A percentile compares a stretch with the other conserved stretches of the same genome.
phyloP scores from a whole-genome alignment of 2,113 vertebrate species.

The Ciconia stormi region DNA sequence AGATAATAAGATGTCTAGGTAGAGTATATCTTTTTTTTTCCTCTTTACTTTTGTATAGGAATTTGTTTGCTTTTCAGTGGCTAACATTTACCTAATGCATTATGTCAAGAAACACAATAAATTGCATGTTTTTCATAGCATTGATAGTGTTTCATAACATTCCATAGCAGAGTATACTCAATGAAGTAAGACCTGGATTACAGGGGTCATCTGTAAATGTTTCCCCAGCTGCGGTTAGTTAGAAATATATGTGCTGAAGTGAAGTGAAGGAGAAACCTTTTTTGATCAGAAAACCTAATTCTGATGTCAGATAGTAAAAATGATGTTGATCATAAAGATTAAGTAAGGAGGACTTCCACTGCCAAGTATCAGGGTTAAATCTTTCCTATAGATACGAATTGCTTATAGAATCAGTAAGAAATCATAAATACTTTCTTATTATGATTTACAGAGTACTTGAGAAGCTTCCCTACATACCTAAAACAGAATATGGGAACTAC shows the following conservation, averaged over 20 bases:
- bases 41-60: background rate
- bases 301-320: background rate
- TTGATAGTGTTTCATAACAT: background rate
- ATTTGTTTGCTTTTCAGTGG: background rate
- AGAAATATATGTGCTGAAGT: background rate
- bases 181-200: background rate
- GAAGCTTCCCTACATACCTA: background rate
- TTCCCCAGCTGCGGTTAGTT: background rate
- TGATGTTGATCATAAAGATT: background rate
- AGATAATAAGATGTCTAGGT: background rate
- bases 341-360: background rate
- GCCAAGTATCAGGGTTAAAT: background rate
- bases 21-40: background rate
- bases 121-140: background rate
- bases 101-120: background rate
- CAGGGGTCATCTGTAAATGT: background rate
- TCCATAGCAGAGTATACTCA: background rate
- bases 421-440: background rate
- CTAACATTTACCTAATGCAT: background rate
- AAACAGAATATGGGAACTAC: background rate
- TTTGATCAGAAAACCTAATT: background rate
- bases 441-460: background rate
- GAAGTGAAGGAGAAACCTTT: background rate
- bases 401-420: background rate
- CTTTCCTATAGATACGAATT: background rate